Base-by-base conservation (phyloP, 2,797 vertebrate genomes). In the Enteromius anoplus region DNA sequence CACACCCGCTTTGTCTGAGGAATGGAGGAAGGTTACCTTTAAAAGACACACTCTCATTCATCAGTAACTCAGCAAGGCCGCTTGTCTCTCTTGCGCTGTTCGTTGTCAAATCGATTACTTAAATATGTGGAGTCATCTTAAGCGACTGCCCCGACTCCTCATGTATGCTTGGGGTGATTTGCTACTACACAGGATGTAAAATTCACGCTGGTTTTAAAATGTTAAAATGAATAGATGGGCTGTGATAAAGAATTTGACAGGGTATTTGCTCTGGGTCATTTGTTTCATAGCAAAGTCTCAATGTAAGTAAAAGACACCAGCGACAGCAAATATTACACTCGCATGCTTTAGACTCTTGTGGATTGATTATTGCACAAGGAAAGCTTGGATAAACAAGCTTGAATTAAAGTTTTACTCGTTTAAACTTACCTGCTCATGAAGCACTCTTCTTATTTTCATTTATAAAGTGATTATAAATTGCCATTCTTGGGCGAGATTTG, bases 211-310 rank as follows among this genome's bases (percentile, higher is more conserved):
- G 62, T 60, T 65, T 78, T 70, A 58, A 82, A 75, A 75, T 55
- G 11, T 37, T 49, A 76, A 76, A 82, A 60, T 37, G 4, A 84
- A 86, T 66, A 2, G 1, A 73, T 40, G 42, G 58, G 19, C 51
- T n/a, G 37, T 26, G 55, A 47, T 73, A 65, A 51, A 73, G 26
- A 34, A 37, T 66, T 78, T 85, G 73, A 65, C 66, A 78, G 37
- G 45, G 58, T 37, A 34, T 86, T 58, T 60, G 7, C 51, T 76
- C 26, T 51, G 60, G 60, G 37, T 53, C 70, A 83, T 76, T 83
- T 75, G 32, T 80, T 86, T 53, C 55, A 70, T 55, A 75, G 70
- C 26, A 75, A 75, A 65, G 62, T 32, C 75, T 72, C 40, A 76
- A 23, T 26, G n/a, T 29, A 72, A 79, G 53, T 37, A 45, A 70